Base-by-base conservation (phyloP, 2,888 invertebrate genomes). In the Branchellion lobata region DNA sequence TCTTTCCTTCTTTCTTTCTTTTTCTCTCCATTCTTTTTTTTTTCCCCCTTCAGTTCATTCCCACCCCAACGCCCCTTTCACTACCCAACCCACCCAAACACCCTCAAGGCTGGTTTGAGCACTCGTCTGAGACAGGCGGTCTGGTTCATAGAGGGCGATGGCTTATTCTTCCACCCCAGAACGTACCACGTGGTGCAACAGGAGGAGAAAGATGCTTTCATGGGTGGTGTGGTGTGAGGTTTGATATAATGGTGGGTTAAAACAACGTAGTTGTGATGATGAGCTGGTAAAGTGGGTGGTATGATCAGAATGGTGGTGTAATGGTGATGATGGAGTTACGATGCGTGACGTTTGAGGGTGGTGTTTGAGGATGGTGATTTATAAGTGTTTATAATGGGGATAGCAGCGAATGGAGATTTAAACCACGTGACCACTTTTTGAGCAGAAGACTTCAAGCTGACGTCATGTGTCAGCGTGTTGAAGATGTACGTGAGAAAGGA, bases 401-500 rank as follows among this genome's bases (percentile, higher is more conserved):
- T n/a, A n/a, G n/a, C n/a, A n/a, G n/a, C n/a, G n/a, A n/a, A n/a
- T n/a, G n/a, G n/a, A n/a, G n/a, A n/a, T n/a, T n/a, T n/a, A n/a
- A n/a, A n/a, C n/a, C n/a, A n/a, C n/a, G n/a, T n/a, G n/a, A n/a
- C n/a, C n/a, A n/a, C n/a, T n/a, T n/a, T n/a, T n/a, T n/a, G n/a
- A n/a, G 14, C 73, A 80, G 80, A 80, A 31, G 80, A 80, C 65
- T 80, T 72, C 75, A 53, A 68, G 27, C 31, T 80, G 1, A 80
- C 68, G 33, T 40, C 80, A 21, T 80, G 80, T 47, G 57, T 57
- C 14, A 53, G 31, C 24, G 53, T 80, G 29, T 36, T 80, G 18
- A 80, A 80, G 36, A 61, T 74, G 24, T 80, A 53, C 31, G 27
- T 80, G 68, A 40, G 53, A 21, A 40, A 40, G 27, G 36, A 40